A percentile compares a stretch with the other conserved stretches of the same genome.
Conservation (phyloP, 2,797 vertebrate species). For the Notolabrus celidotus region DNA sequence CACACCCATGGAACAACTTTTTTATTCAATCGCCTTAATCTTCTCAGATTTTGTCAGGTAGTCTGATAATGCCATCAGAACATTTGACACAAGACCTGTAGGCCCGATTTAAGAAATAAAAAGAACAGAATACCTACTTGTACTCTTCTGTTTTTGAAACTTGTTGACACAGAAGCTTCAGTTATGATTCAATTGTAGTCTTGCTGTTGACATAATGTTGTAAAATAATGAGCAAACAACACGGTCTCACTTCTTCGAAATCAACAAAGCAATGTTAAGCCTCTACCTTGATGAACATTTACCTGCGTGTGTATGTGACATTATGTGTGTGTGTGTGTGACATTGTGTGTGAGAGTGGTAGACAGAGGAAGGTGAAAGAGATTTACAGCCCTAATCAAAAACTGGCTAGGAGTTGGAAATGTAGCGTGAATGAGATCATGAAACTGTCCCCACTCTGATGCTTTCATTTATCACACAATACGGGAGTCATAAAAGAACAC, state of each 20-base stretch:
- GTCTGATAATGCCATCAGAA: no score
- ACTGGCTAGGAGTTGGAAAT: slow-evolving; percentile 81
- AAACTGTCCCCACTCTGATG: slow-evolving; percentile 79
- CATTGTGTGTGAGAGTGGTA: slow-evolving; percentile 11
- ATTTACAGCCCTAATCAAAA: slow-evolving; percentile 88
- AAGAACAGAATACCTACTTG: no score
- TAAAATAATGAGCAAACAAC: no score
- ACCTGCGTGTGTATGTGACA: slow-evolving; percentile 14
- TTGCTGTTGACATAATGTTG: no score
- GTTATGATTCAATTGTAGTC: no score
- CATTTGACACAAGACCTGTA: no score
- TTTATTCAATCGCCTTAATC: no score
- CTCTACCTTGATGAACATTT: slow-evolving; percentile 44
- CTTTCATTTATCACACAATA: slow-evolving; percentile 81
- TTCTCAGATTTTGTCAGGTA: no score
- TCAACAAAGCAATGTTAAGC: slow-evolving; percentile 29
- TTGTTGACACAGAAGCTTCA: no score
- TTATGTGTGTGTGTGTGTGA: slow-evolving; percentile 20
- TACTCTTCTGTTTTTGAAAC: no score
- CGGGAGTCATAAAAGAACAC: slow-evolving; percentile 70
- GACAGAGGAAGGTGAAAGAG: slow-evolving; percentile 67
- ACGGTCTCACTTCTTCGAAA: neutral
- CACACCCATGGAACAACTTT: no score
- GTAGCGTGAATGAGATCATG: slow-evolving; percentile 86
- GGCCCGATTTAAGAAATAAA: no score